Conservation (phyloP, 2,113 vertebrate species). For the Aplodontia rufa region DNA sequence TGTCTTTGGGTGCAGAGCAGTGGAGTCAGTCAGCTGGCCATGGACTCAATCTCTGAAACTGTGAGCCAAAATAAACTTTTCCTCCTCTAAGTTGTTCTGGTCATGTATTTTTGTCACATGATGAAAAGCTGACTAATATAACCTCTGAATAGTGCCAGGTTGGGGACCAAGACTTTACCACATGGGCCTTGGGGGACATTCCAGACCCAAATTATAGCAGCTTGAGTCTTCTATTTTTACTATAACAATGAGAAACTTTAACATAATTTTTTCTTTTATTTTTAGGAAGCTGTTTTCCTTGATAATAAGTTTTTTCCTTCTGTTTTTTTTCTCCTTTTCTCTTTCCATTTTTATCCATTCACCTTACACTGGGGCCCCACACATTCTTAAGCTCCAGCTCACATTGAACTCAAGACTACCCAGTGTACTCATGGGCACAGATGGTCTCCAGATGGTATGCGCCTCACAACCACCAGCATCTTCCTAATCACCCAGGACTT, state of each 20-base stretch:
- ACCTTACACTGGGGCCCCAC: not conserved
- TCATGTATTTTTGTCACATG: no score
- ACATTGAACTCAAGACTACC: not conserved
- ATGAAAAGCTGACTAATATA: no score
- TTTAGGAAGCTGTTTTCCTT: conserved; percentile 4
- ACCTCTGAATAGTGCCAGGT: not conserved
- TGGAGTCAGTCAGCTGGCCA: no score
- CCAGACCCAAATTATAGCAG: not conserved
- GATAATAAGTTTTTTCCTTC: not conserved
- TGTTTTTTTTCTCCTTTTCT: not conserved
- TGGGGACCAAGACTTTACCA: not conserved
- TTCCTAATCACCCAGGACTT: not conserved
- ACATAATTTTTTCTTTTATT: not conserved
- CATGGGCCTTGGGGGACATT: not conserved
- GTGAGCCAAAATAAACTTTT: no score
- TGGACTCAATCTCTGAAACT: no score
- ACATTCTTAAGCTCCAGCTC: not conserved
- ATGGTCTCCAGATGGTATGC: not conserved
- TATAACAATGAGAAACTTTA: not conserved
- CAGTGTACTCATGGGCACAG: rapidly evolving
- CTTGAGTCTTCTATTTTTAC: not conserved
- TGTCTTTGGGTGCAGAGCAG: no score
- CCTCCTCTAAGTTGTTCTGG: no score
- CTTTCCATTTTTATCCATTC: not conserved
- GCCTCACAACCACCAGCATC: not conserved